A percentile compares a stretch with the other conserved stretches of the same genome.
These are phyloP conservation scores for Theocolax elegans DNA, from an alignment of 1,140 invertebrate species.

Conservation along the genomic window DNA sequence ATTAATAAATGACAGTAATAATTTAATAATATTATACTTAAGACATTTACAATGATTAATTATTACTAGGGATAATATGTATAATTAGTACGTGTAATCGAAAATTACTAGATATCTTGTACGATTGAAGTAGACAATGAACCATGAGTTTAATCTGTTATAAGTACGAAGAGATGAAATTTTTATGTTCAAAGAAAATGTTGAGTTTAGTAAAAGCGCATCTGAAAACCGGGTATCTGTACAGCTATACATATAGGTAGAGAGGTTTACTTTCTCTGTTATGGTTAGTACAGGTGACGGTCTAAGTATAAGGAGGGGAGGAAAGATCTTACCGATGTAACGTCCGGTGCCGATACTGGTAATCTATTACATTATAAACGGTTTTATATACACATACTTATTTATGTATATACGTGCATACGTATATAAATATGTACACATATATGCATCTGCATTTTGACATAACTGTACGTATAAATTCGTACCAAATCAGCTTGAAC, in stretches of 20 bases:
- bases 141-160: slow-evolving; percentile 50
- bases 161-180: too few relatives aligned
- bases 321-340: slow-evolving; percentile 48
- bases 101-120: background rate
- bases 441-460: background rate
- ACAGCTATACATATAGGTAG: too few relatives aligned
- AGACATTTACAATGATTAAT: background rate
- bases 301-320: background rate
- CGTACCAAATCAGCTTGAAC: too few relatives aligned
- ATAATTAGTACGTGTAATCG: background rate
- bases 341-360: slow-evolving; percentile 39
- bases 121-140: slow-evolving; percentile 26
- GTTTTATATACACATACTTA: background rate
- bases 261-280: slow-evolving; percentile 51
- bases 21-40: too few relatives aligned
- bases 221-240: slow-evolving; percentile 47
- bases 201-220: slow-evolving; percentile 62
- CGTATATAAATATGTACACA: background rate
- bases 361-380: slow-evolving; percentile 17
- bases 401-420: background rate
- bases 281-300: slow-evolving; percentile 27
- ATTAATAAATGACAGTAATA: too few relatives aligned
- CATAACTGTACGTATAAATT: too few relatives aligned
- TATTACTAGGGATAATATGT: background rate
- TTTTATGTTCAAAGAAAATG: too few relatives aligned